These are phyloP conservation scores for Turnix velox DNA, from an alignment of 2,113 vertebrate species.

Conservation along the genomic window DNA sequence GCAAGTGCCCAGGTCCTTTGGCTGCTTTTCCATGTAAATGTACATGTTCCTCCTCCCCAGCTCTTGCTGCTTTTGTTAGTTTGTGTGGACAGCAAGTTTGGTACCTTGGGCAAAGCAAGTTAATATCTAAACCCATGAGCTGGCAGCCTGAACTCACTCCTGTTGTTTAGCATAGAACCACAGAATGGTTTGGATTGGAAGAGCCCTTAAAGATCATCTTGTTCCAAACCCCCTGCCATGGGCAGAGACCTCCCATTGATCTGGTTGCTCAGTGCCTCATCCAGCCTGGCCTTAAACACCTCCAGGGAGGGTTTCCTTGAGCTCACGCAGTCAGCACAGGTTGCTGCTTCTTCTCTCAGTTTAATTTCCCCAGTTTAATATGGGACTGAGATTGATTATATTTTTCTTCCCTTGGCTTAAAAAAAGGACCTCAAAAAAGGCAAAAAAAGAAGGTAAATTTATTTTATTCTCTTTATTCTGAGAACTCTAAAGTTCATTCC, in stretches of 20 bases:
- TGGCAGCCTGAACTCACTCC: neutral
- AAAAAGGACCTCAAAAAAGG: rapidly evolving
- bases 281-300: too few species aligned
- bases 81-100: neutral
- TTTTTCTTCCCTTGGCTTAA: neutral
- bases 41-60: neutral
- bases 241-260: too few species aligned
- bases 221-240: too few species aligned
- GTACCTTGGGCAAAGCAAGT: neutral
- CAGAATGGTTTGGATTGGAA: too few species aligned
- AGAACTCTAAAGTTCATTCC: too few species aligned
- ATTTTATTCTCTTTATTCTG: neutral
- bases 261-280: too few species aligned
- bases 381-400: too few species aligned
- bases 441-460: too few species aligned
- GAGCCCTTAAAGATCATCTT: too few species aligned
- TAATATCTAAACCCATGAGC: neutral
- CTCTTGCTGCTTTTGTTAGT: neutral
- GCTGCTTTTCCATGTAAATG: rapidly evolving
- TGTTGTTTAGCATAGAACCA: too few species aligned
- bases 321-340: neutral
- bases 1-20: neutral
- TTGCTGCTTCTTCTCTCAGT: neutral
- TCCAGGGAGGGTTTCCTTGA: too few species aligned
- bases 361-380: neutral